phyloP scores from a whole-genome alignment of 2,797 vertebrate species.

The Ficedula albicollis region DNA sequence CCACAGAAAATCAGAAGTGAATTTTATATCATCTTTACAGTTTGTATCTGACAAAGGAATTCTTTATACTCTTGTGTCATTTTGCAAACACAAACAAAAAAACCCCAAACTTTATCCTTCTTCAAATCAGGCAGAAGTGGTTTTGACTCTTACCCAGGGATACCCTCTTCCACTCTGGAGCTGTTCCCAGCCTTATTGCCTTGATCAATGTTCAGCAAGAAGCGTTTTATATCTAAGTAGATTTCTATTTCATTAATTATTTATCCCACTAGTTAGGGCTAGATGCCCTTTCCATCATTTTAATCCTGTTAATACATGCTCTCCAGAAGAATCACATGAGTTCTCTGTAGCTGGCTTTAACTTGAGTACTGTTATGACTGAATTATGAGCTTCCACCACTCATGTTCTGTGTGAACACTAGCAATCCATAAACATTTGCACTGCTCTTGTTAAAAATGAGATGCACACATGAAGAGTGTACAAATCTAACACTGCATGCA shows the following conservation, averaged over 20 bases:
- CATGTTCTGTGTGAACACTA: neutral
- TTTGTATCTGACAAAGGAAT: neutral
- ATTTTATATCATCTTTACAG: neutral
- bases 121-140: neutral
- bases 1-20: neutral
- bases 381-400: neutral
- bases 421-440: neutral
- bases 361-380: neutral
- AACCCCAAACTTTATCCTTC: neutral
- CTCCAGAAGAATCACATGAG: neutral
- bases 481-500: neutral
- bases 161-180: neutral
- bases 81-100: neutral
- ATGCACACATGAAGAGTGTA: accelerated
- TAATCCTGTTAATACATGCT: neutral
- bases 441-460: neutral
- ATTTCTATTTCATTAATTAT: neutral
- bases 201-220: neutral
- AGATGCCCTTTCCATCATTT: neutral
- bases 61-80: neutral
- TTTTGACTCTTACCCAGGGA: neutral
- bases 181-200: neutral
- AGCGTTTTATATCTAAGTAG: neutral
- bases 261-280: neutral
- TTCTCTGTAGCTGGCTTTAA: neutral